A percentile compares a stretch with the other conserved stretches of the same genome.
Conservation (phyloP, 2,888 invertebrate species). For the Cepaea hortensis region DNA sequence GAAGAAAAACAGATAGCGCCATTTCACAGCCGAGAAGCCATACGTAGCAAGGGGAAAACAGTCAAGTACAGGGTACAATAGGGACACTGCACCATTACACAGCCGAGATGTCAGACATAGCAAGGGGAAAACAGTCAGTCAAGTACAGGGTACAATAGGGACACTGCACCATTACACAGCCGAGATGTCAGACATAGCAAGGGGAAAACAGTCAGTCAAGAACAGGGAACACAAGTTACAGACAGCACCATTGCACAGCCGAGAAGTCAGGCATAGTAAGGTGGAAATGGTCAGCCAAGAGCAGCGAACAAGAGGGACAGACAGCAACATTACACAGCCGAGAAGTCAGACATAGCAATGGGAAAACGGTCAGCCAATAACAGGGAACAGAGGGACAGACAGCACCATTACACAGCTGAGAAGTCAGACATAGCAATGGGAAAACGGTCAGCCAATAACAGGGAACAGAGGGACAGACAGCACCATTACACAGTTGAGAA, state of each 20-base stretch:
- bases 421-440: too few species aligned
- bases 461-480: too few species aligned
- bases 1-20: too few species aligned
- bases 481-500: too few species aligned
- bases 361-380: too few species aligned
- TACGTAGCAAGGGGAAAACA: not conserved
- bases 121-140: not conserved
- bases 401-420: too few species aligned
- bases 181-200: not conserved
- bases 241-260: not conserved
- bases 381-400: too few species aligned
- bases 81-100: not conserved
- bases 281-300: not conserved
- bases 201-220: not conserved
- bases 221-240: not conserved
- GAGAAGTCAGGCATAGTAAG: not conserved
- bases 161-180: not conserved
- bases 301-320: not conserved
- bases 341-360: not conserved
- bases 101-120: not conserved
- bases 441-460: too few species aligned
- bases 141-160: not conserved
- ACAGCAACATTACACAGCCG: not conserved
- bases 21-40: too few species aligned
- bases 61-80: not conserved